These are phyloP conservation scores for Macrosiphum euphorbiae DNA, from an alignment of 2,888 invertebrate genomes.

Conservation along the genomic window DNA sequence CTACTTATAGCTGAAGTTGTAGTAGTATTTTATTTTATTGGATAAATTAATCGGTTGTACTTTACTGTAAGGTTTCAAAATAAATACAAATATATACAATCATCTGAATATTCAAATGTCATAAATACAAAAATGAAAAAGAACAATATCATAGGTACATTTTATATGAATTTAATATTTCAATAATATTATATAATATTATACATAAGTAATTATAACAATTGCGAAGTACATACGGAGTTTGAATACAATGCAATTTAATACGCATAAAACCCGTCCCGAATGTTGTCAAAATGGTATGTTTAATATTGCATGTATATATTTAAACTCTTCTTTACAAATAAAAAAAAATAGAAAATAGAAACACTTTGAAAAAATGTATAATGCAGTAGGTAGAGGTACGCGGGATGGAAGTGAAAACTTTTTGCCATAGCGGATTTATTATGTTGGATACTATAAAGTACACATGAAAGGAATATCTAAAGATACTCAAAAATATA, in stretches of 20 bases:
- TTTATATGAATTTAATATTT: background rate
- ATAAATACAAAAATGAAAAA: background rate
- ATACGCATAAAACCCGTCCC: background rate
- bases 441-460: conserved; percentile 1
- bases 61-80: background rate
- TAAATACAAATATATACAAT: background rate
- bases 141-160: background rate
- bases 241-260: background rate
- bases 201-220: background rate
- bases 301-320: background rate
- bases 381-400: background rate
- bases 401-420: background rate
- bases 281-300: background rate
- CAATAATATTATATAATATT: background rate
- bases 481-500: conserved; percentile 28
- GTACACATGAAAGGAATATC: conserved; percentile 18
- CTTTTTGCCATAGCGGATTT: conserved; percentile 13
- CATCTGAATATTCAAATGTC: background rate
- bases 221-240: background rate
- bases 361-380: conserved; percentile 16
- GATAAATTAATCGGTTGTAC: background rate
- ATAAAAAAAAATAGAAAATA: conserved; percentile 8
- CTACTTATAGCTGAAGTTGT: background rate
- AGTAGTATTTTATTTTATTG: background rate
- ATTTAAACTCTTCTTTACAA: background rate